Percentiles rank a stretch among this genome's conserved stretches.
These are phyloP conservation scores for Poeciliopsis presidionis DNA, from an alignment of 2,797 vertebrate species.

Conservation along the genomic window DNA sequence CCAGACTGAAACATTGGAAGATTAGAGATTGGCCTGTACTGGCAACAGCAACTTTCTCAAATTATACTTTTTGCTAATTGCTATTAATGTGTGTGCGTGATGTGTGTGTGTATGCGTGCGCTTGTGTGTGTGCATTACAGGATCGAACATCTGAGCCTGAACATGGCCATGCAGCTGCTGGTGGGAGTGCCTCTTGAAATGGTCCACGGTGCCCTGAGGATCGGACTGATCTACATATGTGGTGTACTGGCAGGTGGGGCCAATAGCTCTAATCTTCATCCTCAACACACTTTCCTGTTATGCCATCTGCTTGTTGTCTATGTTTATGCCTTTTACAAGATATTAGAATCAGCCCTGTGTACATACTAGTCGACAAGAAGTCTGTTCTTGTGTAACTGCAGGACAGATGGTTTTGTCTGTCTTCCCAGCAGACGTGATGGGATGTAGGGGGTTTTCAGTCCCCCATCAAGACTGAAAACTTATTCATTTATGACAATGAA, in stretches of 20 bases:
- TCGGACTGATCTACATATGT: slow-evolving; percentile 92
- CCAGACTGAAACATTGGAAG: neutral
- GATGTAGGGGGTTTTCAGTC: slow-evolving; percentile 54
- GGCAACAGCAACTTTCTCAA: neutral
- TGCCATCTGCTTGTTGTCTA: slow-evolving; percentile 52
- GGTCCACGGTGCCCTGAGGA: slow-evolving; percentile 94
- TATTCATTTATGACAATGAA: too few relatives aligned
- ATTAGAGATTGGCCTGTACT: neutral
- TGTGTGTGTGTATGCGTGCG: too few relatives aligned
- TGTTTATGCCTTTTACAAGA: slow-evolving; percentile 45
- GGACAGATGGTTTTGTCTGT: slow-evolving; percentile 71
- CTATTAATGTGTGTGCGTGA: neutral
- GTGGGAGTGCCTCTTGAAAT: slow-evolving; percentile 97
- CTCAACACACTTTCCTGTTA: slow-evolving; percentile 21
- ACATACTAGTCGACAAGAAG: slow-evolving; percentile 38
- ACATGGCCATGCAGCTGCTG: slow-evolving; percentile 94
- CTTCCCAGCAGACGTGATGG: slow-evolving; percentile 41
- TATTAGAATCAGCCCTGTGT: slow-evolving; percentile 35
- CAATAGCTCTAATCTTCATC: neutral
- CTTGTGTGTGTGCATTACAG: slow-evolving; percentile 71
- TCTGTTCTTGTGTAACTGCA: slow-evolving; percentile 11
- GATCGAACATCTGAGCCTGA: slow-evolving; percentile 94
- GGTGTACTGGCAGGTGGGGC: slow-evolving; percentile 93
- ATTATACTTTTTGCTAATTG: neutral
- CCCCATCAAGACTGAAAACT: slow-evolving; percentile 54